Percentiles rank a stretch among this genome's conserved stretches.
Evolutionary conservation across 2,797 vertebrate species (phyloP).

Genomic region (Ispidina picta): DNA sequence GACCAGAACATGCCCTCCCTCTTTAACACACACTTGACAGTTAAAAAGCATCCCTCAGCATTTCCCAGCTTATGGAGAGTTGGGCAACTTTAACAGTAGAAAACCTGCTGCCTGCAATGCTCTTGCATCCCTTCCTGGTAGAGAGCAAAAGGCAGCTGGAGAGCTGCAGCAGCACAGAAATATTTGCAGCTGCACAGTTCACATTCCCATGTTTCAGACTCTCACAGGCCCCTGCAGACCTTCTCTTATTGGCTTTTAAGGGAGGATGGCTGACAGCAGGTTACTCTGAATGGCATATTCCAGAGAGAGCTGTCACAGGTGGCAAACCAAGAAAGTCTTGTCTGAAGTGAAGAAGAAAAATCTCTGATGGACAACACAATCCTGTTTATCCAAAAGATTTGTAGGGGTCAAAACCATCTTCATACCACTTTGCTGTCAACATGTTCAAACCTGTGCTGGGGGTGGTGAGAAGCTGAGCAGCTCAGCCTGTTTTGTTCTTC

Average conservation of each 20-base stretch:
- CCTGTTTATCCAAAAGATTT: slow-evolving; percentile 28
- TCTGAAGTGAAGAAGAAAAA: background rate
- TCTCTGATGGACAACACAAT: background rate
- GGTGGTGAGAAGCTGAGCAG: background rate
- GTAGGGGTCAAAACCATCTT: background rate
- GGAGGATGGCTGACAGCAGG: slow-evolving; percentile 27
- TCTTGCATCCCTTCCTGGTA: background rate
- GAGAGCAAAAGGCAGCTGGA: background rate
- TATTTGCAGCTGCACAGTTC: background rate
- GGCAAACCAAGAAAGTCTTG: slow-evolving; percentile 2
- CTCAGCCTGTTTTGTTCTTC: background rate
- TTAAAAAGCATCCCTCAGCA: background rate
- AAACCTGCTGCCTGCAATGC: background rate
- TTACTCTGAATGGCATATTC: background rate
- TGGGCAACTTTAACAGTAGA: background rate
- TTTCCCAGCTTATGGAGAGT: background rate
- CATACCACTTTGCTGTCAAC: background rate
- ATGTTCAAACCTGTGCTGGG: background rate
- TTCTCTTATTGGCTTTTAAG: slow-evolving; percentile 49
- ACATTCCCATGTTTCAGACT: background rate
- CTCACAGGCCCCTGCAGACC: slow-evolving; percentile 2
- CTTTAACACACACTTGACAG: background rate
- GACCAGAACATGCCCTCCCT: background rate
- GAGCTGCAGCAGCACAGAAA: background rate
- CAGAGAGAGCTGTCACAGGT: background rate